Evolutionary conservation across 30 jellyfish, hydroid and myxozoan genomes (phyloP).

Genomic region (Aurelia aurita): DNA sequence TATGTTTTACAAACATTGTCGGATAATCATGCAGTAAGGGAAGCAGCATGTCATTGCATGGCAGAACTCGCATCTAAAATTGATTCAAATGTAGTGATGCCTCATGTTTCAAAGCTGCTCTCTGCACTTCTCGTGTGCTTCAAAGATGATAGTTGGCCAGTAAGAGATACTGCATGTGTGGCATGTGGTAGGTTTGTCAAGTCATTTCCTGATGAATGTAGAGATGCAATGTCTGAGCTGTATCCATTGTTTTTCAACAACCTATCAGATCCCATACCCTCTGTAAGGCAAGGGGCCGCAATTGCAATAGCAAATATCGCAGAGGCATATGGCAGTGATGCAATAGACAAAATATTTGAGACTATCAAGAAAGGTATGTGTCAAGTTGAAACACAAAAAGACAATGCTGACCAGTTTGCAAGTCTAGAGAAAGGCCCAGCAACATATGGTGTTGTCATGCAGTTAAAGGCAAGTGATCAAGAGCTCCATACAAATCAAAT

Average conservation of each 20-base stretch:
- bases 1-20: conserved; percentile 86
- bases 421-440: conserved; percentile 98
- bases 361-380: conserved; percentile 67
- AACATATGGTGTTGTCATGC: conserved; percentile 91
- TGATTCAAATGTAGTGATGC: conserved; percentile 55
- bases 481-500: conserved; percentile 87
- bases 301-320: conserved; percentile 87
- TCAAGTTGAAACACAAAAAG: conserved; percentile 69
- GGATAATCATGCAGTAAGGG: conserved; percentile 99
- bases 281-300: conserved; percentile 99
- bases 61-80: conserved; percentile 93
- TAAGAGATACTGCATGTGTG: conserved; percentile 99
- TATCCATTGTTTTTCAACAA: conserved; percentile 90
- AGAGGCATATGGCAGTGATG: conserved; percentile 84
- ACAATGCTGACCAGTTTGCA: conserved; percentile 86
- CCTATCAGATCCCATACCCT: conserved; percentile 94
- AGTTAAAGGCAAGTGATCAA: conserved; percentile 79
- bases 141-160: conserved; percentile 99
- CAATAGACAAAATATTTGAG: conserved; percentile 49
- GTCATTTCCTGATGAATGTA: conserved; percentile 82
- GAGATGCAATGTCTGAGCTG: conserved; percentile 63
- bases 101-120: conserved; percentile 77
- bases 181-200: conserved; percentile 96
- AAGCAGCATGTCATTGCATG: conserved; percentile 99
- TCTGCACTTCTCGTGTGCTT: conserved; percentile 88